Conservation (phyloP, 2,113 vertebrate genomes). For the Peromyscus californicus region DNA sequence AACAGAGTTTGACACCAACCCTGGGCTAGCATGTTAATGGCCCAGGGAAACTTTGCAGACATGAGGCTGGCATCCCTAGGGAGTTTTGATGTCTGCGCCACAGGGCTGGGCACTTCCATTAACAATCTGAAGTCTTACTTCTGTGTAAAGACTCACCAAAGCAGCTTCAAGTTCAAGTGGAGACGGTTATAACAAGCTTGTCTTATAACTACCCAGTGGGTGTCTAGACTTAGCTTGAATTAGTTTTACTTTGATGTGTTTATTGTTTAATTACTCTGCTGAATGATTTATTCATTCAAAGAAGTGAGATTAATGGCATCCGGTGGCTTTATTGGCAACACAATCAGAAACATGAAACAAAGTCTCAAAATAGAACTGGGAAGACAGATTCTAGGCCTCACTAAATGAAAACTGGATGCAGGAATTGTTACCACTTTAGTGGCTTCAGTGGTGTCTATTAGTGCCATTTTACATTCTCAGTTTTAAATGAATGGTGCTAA, state of each 20-base stretch:
- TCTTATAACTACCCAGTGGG: slow-evolving; percentile 59
- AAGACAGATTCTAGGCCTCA: slow-evolving; percentile 70
- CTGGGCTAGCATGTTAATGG: not conserved
- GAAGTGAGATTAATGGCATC: slow-evolving; percentile 77
- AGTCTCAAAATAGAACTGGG: slow-evolving; percentile 74
- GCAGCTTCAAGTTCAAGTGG: slow-evolving; percentile 60
- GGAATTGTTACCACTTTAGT: slow-evolving; percentile 28
- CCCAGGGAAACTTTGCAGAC: not conserved
- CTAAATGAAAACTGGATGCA: not conserved
- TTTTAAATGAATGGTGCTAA: slow-evolving; percentile 44
- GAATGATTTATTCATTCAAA: slow-evolving; percentile 74
- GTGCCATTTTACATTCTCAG: slow-evolving; percentile 50
- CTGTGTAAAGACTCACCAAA: slow-evolving; percentile 65
- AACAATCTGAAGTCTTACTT: slow-evolving; percentile 37
- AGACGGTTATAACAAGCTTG: slow-evolving; percentile 63
- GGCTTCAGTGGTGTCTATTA: not conserved
- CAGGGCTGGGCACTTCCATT: slow-evolving; percentile 1
- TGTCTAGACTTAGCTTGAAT: slow-evolving; percentile 77
- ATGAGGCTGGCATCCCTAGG: not conserved
- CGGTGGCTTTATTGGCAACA: slow-evolving; percentile 58
- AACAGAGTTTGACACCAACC: not conserved
- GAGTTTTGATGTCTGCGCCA: slow-evolving; percentile 30
- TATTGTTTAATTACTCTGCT: slow-evolving; percentile 80
- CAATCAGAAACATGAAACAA: slow-evolving; percentile 61
- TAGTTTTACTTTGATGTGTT: slow-evolving; percentile 69